A percentile compares a stretch with the other conserved stretches of the same genome.
Conservation (phyloP, 2,113 vertebrate species). For the Trematocara nigrifrons region DNA sequence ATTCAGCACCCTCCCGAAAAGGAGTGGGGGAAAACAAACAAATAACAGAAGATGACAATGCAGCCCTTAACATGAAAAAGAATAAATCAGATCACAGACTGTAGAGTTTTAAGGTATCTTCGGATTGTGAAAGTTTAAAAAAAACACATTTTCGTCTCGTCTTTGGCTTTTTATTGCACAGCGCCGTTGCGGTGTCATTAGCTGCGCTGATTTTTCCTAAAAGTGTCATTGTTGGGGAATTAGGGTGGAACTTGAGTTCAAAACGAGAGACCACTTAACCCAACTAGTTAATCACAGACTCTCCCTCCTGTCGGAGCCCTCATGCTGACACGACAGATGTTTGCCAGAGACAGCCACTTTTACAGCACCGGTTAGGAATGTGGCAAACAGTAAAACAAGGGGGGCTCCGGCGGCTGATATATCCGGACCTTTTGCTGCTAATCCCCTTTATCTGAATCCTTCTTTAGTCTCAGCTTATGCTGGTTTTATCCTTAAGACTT, state of each 20-base stretch:
- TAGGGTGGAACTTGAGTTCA: constrained; percentile 42
- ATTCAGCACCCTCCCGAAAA: constrained; percentile 19
- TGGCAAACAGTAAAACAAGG: constrained; percentile 48
- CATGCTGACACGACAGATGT: constrained; percentile 68
- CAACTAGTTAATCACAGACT: constrained; percentile 60
- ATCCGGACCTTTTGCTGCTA: constrained; percentile 52
- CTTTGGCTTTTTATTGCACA: constrained; percentile 27
- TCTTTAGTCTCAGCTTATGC: constrained; percentile 43
- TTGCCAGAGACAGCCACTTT: constrained; percentile 59
- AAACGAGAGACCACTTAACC: constrained; percentile 59
- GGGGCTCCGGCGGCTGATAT: constrained; percentile 21
- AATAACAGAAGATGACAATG: constrained; percentile 42
- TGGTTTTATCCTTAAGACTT: constrained; percentile 55
- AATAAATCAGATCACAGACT: constrained; percentile 39
- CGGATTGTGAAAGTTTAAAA: constrained; percentile 3
- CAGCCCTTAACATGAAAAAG: background rate
- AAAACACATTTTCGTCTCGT: constrained; percentile 7
- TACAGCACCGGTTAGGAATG: constrained; percentile 60
- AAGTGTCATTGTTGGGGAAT: constrained; percentile 54
- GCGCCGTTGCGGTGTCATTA: constrained; percentile 22
- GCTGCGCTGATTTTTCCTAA: constrained; percentile 27
- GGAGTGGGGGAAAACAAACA: constrained; percentile 40
- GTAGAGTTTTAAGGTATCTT: constrained; percentile 10
- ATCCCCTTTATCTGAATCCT: constrained; percentile 61
- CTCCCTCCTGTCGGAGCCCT: constrained; percentile 20